Base-by-base conservation (phyloP, 2,797 vertebrate genomes). In the Acropternis orthonyx region DNA sequence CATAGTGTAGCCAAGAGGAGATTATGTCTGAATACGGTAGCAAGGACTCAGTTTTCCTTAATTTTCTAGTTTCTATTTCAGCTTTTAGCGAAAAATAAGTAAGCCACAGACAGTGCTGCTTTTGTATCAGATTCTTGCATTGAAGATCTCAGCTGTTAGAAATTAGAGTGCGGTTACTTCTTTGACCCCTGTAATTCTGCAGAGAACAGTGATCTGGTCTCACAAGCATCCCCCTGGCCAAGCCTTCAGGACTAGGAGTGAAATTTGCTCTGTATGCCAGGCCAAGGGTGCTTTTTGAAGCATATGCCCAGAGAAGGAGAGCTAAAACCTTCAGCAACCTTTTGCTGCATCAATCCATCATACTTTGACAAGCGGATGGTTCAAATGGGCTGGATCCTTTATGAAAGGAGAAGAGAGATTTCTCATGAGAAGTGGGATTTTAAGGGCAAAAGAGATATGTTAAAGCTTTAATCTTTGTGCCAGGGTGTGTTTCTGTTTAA, bases 131-230 rank as follows among this genome's bases (percentile, higher is more conserved):
- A 34, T 73, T 37, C 77, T 78, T 93, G 56, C 52, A 49, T 44
- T 2, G 1, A 78, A 81, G 37, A 37, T 68, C 65, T 95, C 96
- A 96, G 96, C 95, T 95, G 96, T 91, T 95, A 87, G 84, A 93
- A 93, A 96, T 96, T 96, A 97, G 72, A 78, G 58, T 56, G 85
- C 1, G 90, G 93, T 95, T 94, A 75, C 66, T 83, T 83, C 68
- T 86, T 74, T 92, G 87, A 95, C 93, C 95, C 76, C 55, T 76
- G 30, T 67, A 63, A 88, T 81, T 91, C 58, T 85, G 80, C 46
- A 71, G 85, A 79, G 66, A 72, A 26, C 49, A 73, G 61, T 81
- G 87, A 87, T 91, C 68, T 80, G 65, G 69, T 86, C 93, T 93
- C 73, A 69, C 56, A 92, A 68, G 94, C 88, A 96, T 91, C 55